phyloP scores from a whole-genome alignment of 1,140 invertebrate species.

The Aphaenogaster floridana region DNA sequence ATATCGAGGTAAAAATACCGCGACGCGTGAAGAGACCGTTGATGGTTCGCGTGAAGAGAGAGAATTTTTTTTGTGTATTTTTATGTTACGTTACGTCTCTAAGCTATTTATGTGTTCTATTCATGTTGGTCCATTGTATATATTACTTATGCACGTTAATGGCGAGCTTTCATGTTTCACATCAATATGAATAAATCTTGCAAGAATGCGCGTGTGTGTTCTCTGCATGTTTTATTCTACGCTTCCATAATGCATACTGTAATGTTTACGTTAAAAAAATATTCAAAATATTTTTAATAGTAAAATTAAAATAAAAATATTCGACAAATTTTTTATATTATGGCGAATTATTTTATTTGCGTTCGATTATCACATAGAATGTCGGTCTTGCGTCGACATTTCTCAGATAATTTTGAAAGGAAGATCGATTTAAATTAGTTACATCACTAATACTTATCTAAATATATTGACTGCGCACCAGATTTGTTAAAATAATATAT shows the following conservation, averaged over 20 bases:
- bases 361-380: background rate
- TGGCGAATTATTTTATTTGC: background rate
- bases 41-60: conserved; percentile 4
- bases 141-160: conserved; percentile 7
- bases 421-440: background rate
- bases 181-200: conserved; percentile 51
- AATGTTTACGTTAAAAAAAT: background rate
- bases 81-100: background rate
- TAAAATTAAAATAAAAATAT: conserved; percentile 2
- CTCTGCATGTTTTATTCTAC: conserved; percentile 2
- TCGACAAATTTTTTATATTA: background rate
- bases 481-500: no score
- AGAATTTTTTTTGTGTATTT: conserved; percentile 17
- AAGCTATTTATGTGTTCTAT: conserved; percentile 28
- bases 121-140: conserved; percentile 34
- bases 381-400: background rate
- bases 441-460: background rate
- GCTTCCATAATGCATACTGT: background rate
- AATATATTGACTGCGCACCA: background rate
- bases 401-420: background rate
- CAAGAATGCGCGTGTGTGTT: background rate
- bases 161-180: background rate
- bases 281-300: background rate
- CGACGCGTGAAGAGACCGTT: background rate
- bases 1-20: conserved; percentile 54